Base-by-base conservation (phyloP, 2,797 vertebrate species). In the Crocodylus rhombifer region DNA sequence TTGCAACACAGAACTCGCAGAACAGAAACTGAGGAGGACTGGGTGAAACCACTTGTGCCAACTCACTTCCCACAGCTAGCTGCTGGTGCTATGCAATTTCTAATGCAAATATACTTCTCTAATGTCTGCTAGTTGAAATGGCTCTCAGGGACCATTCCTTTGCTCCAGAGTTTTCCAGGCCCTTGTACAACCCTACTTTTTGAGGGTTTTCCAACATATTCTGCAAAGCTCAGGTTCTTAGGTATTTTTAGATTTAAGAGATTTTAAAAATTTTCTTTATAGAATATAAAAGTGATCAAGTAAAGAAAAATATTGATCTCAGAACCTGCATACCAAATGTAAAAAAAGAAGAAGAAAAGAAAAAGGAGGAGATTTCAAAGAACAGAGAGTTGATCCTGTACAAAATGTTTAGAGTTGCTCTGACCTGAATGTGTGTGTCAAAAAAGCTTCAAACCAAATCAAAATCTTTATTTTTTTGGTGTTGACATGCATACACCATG, bases 401-500 rank as follows among this genome's bases (percentile, higher is more conserved):
- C 13, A 77, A 88, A 91, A 97, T 86, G 21, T 81, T 14, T 55
- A 26, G 20, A 63, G 71, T 64, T 91, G 51, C 90, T 93, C 85
- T 89, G 90, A 92, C 88, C 83, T 89, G 85, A 83, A 86, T 94
- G 85, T 85, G 57, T 64, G 18, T 77, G 71, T 94, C 7, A 0
- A 71, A 77, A 86, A 92, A 51, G 74, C 92, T 96, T 94, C 83
- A 91, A 82, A 14, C 7, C 86, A 85, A 92, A 81, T 30, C 3
- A 1, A 81, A 96, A 93, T 20, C 71, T 92, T 65, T 1, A 92
- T 74, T 69, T 1, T 93, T 92, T 92, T 0, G 0, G 90, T 89
- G 77, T 92, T 86, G 88, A 86, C 71, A 94, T 74, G 83, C 79
- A 91, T 23, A 51, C 85, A 79, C 57, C 74, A 89, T 0, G 2